Evolutionary conservation across 1,140 invertebrate species (phyloP).

Genomic region (Theocolax elegans): DNA sequence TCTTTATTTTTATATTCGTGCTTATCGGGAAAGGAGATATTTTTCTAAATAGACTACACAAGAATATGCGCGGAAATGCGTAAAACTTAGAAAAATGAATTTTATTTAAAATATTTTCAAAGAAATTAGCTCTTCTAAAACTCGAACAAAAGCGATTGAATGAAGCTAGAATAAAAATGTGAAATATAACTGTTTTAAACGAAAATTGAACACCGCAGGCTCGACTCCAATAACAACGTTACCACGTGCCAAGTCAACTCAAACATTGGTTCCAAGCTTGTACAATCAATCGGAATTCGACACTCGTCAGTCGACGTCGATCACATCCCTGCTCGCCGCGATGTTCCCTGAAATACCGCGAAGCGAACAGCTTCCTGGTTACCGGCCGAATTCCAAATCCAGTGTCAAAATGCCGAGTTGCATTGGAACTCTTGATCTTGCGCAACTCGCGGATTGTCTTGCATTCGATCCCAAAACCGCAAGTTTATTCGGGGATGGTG

Average conservation of each 20-base stretch:
- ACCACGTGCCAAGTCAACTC: constrained; percentile 63
- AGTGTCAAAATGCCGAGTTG: constrained; percentile 53
- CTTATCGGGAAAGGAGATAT: too few species aligned
- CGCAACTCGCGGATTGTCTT: constrained; percentile 54
- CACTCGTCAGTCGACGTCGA: constrained; percentile 55
- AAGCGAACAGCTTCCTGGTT: constrained; percentile 58
- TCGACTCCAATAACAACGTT: constrained; percentile 45
- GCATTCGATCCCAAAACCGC: constrained; percentile 48
- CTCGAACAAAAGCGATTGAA: too few species aligned
- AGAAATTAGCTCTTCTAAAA: too few species aligned
- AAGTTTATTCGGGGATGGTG: constrained; percentile 49
- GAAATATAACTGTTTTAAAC: background rate
- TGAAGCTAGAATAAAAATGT: too few species aligned
- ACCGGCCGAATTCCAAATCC: constrained; percentile 52
- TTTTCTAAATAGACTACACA: too few species aligned
- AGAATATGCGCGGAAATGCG: too few species aligned
- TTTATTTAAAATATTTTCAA: too few species aligned
- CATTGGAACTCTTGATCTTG: constrained; percentile 53
- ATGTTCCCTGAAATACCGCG: constrained; percentile 63
- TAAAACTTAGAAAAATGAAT: too few species aligned
- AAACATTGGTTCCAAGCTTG: constrained; percentile 55
- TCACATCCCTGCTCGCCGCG: constrained; percentile 60
- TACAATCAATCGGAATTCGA: background rate
- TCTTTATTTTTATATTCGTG: too few species aligned
- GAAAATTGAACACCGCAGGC: background rate